Evolutionary conservation across 2,797 vertebrate genomes (phyloP).

Genomic region (Bovichtus variegatus): DNA sequence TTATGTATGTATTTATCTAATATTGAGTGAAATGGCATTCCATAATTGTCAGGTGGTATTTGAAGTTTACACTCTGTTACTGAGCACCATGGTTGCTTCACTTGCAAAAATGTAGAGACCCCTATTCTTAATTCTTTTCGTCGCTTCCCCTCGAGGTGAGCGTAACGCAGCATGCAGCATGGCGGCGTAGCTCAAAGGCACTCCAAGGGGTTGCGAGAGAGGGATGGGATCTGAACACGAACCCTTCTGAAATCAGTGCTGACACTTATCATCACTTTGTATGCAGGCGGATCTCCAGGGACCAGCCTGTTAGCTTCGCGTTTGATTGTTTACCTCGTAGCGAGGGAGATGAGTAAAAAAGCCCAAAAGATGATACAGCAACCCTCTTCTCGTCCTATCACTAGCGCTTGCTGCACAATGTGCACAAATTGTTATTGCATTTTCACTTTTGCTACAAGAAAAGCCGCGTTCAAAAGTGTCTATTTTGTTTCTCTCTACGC

Average conservation of each 20-base stretch:
- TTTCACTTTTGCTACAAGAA: slow-evolving; percentile 38
- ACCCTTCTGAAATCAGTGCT: slow-evolving; percentile 78
- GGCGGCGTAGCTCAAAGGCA: slow-evolving; percentile 66
- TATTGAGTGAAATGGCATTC: too few species aligned
- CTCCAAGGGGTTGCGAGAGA: slow-evolving; percentile 60
- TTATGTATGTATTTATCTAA: too few species aligned
- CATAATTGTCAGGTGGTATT: slow-evolving; percentile 55
- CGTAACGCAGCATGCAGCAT: slow-evolving; percentile 34
- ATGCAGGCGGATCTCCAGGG: slow-evolving; percentile 73
- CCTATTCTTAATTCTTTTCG: slow-evolving; percentile 50
- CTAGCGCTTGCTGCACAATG: slow-evolving; percentile 8
- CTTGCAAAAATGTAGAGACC: slow-evolving; percentile 70
- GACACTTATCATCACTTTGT: slow-evolving; percentile 81
- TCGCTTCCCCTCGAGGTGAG: slow-evolving; percentile 64
- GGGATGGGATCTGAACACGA: slow-evolving; percentile 69
- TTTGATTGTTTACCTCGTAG: slow-evolving; percentile 74
- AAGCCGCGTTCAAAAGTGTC: slow-evolving; percentile 30
- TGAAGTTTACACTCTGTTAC: slow-evolving; percentile 61
- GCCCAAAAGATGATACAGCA: slow-evolving; percentile 56
- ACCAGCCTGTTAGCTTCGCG: slow-evolving; percentile 72
- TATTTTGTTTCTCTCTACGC: slow-evolving; percentile 34
- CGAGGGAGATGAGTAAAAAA: slow-evolving; percentile 40
- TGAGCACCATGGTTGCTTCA: slow-evolving; percentile 48
- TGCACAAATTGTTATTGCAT: slow-evolving; percentile 39
- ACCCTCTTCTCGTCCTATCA: slow-evolving; percentile 40